A percentile compares a stretch with the other conserved stretches of the same genome.
Conservation (phyloP, 2,797 vertebrate genomes). For the Poliocrania exsul region DNA sequence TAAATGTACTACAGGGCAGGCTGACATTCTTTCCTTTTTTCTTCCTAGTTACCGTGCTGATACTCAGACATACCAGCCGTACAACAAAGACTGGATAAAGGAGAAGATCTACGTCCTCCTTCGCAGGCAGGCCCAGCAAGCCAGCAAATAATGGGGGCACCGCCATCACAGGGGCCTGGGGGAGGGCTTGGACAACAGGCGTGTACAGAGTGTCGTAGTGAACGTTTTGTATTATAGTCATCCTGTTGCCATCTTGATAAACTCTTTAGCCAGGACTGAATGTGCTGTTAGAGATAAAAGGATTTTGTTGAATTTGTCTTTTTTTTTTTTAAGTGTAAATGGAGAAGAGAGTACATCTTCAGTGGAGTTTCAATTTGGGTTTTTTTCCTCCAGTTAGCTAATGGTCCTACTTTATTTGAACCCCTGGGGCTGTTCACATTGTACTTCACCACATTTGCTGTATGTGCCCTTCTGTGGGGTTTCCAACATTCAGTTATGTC, state of each 20-base stretch:
- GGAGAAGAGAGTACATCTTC: slow-evolving; percentile 32
- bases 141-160: slow-evolving; percentile 82
- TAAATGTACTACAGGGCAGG: not conserved
- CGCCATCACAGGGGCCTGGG: not conserved
- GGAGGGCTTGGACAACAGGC: slow-evolving; percentile 72
- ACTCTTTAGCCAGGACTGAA: slow-evolving; percentile 65
- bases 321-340: slow-evolving; percentile 41
- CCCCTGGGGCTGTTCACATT: slow-evolving; percentile 56
- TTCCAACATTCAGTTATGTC: slow-evolving; percentile 59
- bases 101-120: slow-evolving; percentile 98
- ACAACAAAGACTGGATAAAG: slow-evolving; percentile 99
- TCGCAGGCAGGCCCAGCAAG: slow-evolving; percentile 94
- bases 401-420: slow-evolving; percentile 58
- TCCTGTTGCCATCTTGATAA: slow-evolving; percentile 76
- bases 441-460: slow-evolving; percentile 63
- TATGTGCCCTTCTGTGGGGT: slow-evolving; percentile 54
- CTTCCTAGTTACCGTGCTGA: slow-evolving; percentile 89
- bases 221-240: slow-evolving; percentile 76
- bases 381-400: slow-evolving; percentile 45
- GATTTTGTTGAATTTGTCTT: slow-evolving; percentile 58
- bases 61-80: slow-evolving; percentile 96
- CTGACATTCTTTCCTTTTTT: not conserved
- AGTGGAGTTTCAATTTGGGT: slow-evolving; percentile 37
- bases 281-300: slow-evolving; percentile 63
- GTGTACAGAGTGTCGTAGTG: slow-evolving; percentile 76